Conservation (phyloP, 2,113 vertebrate species). For the Butorides virescens region DNA sequence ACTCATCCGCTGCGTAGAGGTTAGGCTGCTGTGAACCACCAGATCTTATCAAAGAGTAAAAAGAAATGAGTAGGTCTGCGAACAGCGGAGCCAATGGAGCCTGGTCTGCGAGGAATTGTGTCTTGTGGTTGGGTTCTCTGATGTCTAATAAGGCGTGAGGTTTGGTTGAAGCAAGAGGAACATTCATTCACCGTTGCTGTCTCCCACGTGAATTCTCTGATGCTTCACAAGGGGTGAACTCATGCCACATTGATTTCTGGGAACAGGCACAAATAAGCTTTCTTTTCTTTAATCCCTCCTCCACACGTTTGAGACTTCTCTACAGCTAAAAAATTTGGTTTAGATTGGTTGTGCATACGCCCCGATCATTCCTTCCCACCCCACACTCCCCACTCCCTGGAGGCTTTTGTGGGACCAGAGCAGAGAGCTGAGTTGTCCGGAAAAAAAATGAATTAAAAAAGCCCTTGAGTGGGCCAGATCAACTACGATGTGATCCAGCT, state of each 20-base stretch:
- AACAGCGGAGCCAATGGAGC: not conserved
- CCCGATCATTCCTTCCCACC: not conserved
- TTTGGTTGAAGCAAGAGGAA: not conserved
- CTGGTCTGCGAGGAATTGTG: not conserved
- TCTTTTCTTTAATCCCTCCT: not conserved
- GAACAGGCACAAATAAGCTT: not conserved
- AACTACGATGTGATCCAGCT: rapidly evolving
- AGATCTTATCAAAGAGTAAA: conserved; percentile 23
- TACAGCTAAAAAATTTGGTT: not conserved
- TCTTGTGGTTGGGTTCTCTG: not conserved
- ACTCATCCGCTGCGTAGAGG: not conserved
- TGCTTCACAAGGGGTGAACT: not conserved
- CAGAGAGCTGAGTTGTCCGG: not conserved
- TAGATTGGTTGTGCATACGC: not conserved
- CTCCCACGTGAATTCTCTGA: not conserved
- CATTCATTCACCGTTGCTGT: not conserved
- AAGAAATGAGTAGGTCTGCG: not conserved
- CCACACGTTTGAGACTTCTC: not conserved
- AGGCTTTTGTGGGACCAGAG: not conserved
- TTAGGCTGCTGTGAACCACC: not conserved
- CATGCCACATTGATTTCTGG: not conserved
- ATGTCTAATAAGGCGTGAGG: not conserved
- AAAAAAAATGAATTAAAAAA: not conserved
- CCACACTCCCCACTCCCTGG: not conserved
- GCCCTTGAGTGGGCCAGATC: not conserved